phyloP scores from a whole-genome alignment of 1,140 invertebrate genomes.

The Megathymus violae region DNA sequence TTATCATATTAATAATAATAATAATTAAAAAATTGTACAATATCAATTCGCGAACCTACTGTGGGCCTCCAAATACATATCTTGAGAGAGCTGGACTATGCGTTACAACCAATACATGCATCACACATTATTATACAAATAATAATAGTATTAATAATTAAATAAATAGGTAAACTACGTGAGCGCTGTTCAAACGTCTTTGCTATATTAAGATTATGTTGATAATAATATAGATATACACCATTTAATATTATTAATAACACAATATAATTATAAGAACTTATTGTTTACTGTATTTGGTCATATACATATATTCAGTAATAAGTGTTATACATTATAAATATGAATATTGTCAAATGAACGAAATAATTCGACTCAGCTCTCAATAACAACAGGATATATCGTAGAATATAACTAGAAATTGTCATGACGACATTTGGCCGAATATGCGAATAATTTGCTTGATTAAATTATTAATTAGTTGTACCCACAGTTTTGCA shows the following conservation, averaged over 20 bases:
- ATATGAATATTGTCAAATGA: too few relatives aligned
- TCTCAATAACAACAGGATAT: background rate
- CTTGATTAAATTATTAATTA: background rate
- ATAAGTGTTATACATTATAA: too few relatives aligned
- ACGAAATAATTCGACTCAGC: background rate
- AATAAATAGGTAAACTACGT: slow-evolving; percentile 4
- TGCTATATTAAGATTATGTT: background rate
- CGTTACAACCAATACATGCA: background rate
- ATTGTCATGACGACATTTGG: slow-evolving; percentile 3
- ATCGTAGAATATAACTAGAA: background rate
- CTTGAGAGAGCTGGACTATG: slow-evolving; percentile 13
- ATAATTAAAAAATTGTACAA: slow-evolving; percentile 44
- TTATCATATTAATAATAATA: too few relatives aligned
- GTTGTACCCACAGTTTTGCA: slow-evolving; percentile 6
- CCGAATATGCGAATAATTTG: background rate
- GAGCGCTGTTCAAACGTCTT: background rate
- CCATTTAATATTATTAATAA: background rate
- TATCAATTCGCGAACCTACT: background rate
- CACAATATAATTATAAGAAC: background rate
- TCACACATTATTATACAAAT: background rate
- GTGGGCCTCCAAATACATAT: background rate
- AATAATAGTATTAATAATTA: background rate
- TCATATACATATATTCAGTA: background rate
- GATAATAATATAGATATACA: background rate
- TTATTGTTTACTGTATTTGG: background rate